Conservation (phyloP, 1,140 invertebrate genomes). For the Pseudomyrmex pallidus region DNA sequence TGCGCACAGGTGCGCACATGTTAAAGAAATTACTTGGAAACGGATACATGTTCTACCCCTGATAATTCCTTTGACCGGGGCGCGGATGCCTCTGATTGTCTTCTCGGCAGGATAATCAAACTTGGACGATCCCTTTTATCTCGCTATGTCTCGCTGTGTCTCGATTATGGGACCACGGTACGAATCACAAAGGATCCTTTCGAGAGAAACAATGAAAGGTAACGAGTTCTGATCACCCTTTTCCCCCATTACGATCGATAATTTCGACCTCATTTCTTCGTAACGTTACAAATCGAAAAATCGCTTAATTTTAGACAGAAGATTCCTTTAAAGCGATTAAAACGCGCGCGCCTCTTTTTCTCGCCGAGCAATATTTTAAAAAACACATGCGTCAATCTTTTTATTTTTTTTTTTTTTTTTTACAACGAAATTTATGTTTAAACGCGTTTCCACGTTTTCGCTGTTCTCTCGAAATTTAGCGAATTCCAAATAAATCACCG, state of each 20-base stretch:
- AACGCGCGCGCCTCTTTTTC: not conserved
- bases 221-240: not conserved
- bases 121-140: conserved; percentile 33
- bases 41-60: conserved; percentile 4
- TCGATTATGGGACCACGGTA: not conserved
- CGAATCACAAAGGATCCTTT: not conserved
- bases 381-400: not conserved
- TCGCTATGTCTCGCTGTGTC: not conserved
- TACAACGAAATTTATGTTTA: not conserved
- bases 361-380: not conserved
- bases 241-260: not conserved
- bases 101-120: conserved; percentile 31
- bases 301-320: not conserved
- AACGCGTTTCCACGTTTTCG: not conserved
- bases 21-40: conserved; percentile 51
- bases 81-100: conserved; percentile 33
- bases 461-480: conserved; percentile 9
- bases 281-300: not conserved
- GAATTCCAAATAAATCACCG: conserved; percentile 36
- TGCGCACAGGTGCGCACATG: conserved; percentile 33
- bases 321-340: not conserved
- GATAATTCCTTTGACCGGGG: conserved; percentile 54
- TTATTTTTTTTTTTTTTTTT: not conserved
- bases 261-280: not conserved
- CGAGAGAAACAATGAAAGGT: not conserved